phyloP scores from a whole-genome alignment of 2,113 vertebrate species.

The Epinephelus moara region DNA sequence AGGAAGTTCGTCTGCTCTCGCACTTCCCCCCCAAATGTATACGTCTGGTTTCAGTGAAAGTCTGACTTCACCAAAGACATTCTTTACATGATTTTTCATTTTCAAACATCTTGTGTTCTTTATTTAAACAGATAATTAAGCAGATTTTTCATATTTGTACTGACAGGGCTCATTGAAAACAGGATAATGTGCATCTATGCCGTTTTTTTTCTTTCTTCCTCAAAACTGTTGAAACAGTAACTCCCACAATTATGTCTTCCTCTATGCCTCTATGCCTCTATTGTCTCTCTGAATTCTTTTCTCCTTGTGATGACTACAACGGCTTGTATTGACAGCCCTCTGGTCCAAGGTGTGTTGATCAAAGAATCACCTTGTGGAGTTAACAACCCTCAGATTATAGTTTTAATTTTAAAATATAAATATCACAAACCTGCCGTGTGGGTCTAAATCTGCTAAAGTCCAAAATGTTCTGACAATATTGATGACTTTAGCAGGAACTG shows the following conservation, averaged over 20 bases:
- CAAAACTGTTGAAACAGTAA: background rate
- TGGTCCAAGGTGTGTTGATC: background rate
- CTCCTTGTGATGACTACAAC: background rate
- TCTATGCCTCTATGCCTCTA: background rate
- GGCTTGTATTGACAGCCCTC: background rate
- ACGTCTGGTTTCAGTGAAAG: background rate
- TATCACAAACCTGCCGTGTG: background rate
- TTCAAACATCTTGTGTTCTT: background rate
- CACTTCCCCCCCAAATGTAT: background rate
- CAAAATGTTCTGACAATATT: background rate
- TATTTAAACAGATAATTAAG: background rate
- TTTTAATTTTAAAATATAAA: background rate
- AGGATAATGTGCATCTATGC: background rate
- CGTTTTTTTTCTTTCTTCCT: background rate
- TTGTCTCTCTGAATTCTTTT: background rate
- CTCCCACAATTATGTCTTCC: background rate
- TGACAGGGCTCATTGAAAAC: background rate
- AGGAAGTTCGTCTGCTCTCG: conserved; percentile 27
- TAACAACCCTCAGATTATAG: background rate
- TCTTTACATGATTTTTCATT: background rate
- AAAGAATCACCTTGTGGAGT: background rate
- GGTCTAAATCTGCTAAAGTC: background rate
- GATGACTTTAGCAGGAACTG: background rate
- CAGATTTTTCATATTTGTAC: too few species aligned
- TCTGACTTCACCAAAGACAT: conserved; percentile 4